phyloP scores from a whole-genome alignment of 2,113 vertebrate species.

The Tetrao urogallus region DNA sequence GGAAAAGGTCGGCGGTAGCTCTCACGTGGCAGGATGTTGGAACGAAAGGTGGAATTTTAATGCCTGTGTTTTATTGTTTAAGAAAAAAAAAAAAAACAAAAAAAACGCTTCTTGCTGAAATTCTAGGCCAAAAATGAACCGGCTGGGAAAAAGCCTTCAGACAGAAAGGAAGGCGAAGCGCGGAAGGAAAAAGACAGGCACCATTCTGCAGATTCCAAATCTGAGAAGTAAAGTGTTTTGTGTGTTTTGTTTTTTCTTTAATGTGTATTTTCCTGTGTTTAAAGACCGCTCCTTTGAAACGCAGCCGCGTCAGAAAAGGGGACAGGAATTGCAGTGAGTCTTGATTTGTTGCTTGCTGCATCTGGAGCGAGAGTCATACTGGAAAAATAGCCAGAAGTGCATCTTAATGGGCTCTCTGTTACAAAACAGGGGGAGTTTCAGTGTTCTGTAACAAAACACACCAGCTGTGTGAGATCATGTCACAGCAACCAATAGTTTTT shows the following conservation, averaged over 20 bases:
- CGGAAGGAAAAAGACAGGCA: constrained; percentile 86
- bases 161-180: constrained; percentile 83
- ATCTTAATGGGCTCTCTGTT: neutral
- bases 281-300: neutral
- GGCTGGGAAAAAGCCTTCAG: constrained; percentile 89
- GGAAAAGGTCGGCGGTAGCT: constrained; percentile 82
- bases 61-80: neutral
- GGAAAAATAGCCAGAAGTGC: neutral
- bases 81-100: too few relatives aligned
- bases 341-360: neutral
- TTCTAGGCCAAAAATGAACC: constrained; percentile 96
- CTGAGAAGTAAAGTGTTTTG: constrained; percentile 78
- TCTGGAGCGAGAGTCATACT: neutral
- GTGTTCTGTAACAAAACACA: neutral
- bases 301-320: neutral
- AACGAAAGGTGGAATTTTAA: neutral
- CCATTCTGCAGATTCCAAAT: constrained; percentile 87
- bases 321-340: neutral
- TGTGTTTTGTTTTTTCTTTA: neutral
- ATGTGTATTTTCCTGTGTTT: neutral
- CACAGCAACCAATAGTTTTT: neutral
- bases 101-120: neutral
- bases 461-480: neutral
- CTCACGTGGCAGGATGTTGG: rapidly evolving
- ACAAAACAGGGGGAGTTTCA: neutral